Conservation (phyloP, 2,888 invertebrate species). For the Drosophila hamatofila region DNA sequence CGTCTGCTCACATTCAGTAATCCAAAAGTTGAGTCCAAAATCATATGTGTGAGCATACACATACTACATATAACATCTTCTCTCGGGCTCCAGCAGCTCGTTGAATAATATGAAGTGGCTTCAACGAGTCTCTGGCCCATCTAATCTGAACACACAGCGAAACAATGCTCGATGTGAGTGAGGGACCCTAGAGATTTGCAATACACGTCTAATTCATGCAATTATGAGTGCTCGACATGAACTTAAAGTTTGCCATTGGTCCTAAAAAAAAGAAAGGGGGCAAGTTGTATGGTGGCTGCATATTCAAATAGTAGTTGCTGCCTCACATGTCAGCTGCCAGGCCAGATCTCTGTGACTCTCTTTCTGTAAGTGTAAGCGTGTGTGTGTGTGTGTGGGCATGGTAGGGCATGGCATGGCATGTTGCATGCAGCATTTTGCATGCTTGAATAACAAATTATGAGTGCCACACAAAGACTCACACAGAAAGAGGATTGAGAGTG, state of each 20-base stretch:
- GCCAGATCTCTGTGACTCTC: slow-evolving; percentile 14
- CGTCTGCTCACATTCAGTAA: neutral
- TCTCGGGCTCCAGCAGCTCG: slow-evolving; percentile 3
- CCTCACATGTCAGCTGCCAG: slow-evolving; percentile 49
- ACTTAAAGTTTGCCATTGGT: slow-evolving; percentile 54
- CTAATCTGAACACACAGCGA: slow-evolving; percentile 23
- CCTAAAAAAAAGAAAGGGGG: slow-evolving; percentile 32
- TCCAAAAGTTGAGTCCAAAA: neutral
- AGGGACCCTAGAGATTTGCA: slow-evolving; percentile 46
- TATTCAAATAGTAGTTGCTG: slow-evolving; percentile 51
- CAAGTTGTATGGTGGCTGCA: slow-evolving; percentile 56
- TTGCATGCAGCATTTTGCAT: slow-evolving; percentile 81
- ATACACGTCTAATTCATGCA: slow-evolving; percentile 63
- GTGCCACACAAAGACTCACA: slow-evolving; percentile 71
- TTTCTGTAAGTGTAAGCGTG: neutral
- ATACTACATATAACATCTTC: neutral
- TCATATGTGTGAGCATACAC: neutral
- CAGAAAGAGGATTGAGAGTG: slow-evolving; percentile 16
- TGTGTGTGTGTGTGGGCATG: slow-evolving; percentile 59
- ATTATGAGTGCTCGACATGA: slow-evolving; percentile 65
- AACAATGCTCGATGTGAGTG: slow-evolving; percentile 25
- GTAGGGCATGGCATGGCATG: slow-evolving; percentile 50
- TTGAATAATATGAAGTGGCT: slow-evolving; percentile 28
- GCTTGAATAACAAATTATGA: slow-evolving; percentile 81
- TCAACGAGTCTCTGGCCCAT: slow-evolving; percentile 31